Evolutionary conservation across 2,113 vertebrate species (phyloP).

Genomic region (Dissostichus mawsoni): DNA sequence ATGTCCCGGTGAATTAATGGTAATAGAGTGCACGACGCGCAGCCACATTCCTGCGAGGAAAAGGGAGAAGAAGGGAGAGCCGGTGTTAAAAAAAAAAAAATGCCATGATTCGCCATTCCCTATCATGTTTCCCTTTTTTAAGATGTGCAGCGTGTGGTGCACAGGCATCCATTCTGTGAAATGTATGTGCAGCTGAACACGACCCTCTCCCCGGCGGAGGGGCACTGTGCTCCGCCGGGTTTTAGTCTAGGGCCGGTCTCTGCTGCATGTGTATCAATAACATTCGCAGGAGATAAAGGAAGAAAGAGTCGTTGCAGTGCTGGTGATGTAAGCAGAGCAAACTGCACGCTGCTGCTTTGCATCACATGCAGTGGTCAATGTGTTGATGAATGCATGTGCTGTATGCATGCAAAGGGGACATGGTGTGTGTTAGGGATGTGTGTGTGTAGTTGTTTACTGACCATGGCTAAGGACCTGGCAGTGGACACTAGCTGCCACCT

Average conservation of each 20-base stretch:
- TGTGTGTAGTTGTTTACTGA: slow-evolving; percentile 69
- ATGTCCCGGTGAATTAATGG: slow-evolving; percentile 64
- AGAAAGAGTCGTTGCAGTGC: slow-evolving; percentile 78
- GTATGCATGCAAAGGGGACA: slow-evolving; percentile 18
- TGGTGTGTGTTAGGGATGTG: slow-evolving; percentile 52
- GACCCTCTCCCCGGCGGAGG: slow-evolving; percentile 46
- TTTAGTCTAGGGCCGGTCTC: slow-evolving; percentile 58
- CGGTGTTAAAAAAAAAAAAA: slow-evolving; percentile 63
- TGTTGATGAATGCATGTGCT: slow-evolving; percentile 67
- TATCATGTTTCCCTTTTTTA: slow-evolving; percentile 58
- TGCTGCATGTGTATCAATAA: slow-evolving; percentile 82
- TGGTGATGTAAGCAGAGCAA: slow-evolving; percentile 79
- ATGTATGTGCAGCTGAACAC: slow-evolving; percentile 64
- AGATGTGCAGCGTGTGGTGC: slow-evolving; percentile 60
- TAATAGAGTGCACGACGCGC: slow-evolving; percentile 70
- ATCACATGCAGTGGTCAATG: slow-evolving; percentile 69
- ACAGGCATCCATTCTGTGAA: slow-evolving; percentile 65
- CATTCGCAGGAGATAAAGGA: slow-evolving; percentile 75
- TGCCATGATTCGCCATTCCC: slow-evolving; percentile 78
- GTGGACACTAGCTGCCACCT: slow-evolving; percentile 77
- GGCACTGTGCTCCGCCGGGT: slow-evolving; percentile 50
- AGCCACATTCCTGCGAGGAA: slow-evolving; percentile 74
- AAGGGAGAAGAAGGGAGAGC: slow-evolving; percentile 40
- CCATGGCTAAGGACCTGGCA: slow-evolving; percentile 58
- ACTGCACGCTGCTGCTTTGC: slow-evolving; percentile 79